Evolutionary conservation across 1,140 invertebrate genomes (phyloP).

Genomic region (Pseudoatta argentina): DNA sequence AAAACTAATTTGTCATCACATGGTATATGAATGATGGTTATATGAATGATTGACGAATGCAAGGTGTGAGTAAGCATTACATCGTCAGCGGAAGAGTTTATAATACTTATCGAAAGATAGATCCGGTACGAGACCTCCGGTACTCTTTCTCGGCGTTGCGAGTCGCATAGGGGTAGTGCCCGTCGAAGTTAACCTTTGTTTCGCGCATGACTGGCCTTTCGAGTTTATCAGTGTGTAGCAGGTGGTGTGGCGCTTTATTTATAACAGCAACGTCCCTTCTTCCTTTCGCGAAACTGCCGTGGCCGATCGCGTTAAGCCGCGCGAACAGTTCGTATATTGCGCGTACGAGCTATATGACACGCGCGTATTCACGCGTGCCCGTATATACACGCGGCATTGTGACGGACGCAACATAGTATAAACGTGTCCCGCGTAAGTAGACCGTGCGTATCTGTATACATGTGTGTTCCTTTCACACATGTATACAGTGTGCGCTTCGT

Average conservation of each 20-base stretch:
- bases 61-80: background rate
- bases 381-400: background rate
- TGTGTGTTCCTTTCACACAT: background rate
- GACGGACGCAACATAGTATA: background rate
- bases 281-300: constrained; percentile 62
- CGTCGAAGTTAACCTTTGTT: constrained; percentile 80
- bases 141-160: constrained; percentile 37
- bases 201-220: constrained; percentile 79
- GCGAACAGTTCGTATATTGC: constrained; percentile 56
- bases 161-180: constrained; percentile 66
- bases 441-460: constrained; percentile 18
- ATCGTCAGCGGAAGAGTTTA: constrained; percentile 48
- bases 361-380: constrained; percentile 28
- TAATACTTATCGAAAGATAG: constrained; percentile 74
- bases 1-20: background rate
- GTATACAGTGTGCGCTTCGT: background rate
- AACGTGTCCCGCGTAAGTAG: constrained; percentile 33
- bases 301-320: constrained; percentile 66
- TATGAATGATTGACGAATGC: background rate
- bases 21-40: background rate
- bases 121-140: constrained; percentile 63
- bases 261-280: constrained; percentile 75
- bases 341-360: constrained; percentile 26
- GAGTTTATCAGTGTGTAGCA: constrained; percentile 80
- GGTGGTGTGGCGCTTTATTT: constrained; percentile 79